A percentile compares a stretch with the other conserved stretches of the same genome.
Evolutionary conservation across 2,888 invertebrate species (phyloP).

Genomic region (Theristus sp.): DNA sequence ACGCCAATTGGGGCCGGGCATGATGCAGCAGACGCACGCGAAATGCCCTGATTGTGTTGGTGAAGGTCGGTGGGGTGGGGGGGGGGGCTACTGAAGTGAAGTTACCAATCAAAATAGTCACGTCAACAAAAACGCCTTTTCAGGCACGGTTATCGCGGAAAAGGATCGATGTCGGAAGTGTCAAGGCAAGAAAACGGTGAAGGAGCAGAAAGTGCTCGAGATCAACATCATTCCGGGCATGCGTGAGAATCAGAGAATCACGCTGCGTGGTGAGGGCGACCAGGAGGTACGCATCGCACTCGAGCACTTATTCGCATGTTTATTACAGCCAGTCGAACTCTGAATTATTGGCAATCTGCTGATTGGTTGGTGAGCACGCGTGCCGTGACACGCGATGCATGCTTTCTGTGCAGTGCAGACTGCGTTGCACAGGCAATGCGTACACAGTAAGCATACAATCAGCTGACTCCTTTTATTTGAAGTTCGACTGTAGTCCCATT

Average conservation of each 20-base stretch:
- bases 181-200: slow-evolving; percentile 60
- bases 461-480: too few relatives aligned
- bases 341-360: too few relatives aligned
- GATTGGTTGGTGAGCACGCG: too few relatives aligned
- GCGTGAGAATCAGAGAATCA: slow-evolving; percentile 63
- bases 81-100: neutral
- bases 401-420: too few relatives aligned
- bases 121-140: neutral
- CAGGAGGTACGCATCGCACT: slow-evolving; percentile 51
- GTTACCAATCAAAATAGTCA: neutral
- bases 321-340: too few relatives aligned
- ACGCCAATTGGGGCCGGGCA: slow-evolving; percentile 49
- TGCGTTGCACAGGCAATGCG: too few relatives aligned
- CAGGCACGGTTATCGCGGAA: neutral
- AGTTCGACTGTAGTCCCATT: too few relatives aligned
- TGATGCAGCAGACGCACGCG: slow-evolving; percentile 38
- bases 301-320: too few relatives aligned
- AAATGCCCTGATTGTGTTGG: slow-evolving; percentile 39
- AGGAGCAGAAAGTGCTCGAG: slow-evolving; percentile 62
- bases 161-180: slow-evolving; percentile 58
- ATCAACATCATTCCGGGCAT: slow-evolving; percentile 75
- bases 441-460: too few relatives aligned
- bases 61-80: slow-evolving; percentile 35
- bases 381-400: too few relatives aligned
- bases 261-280: slow-evolving; percentile 70